These are phyloP conservation scores for Drosophila teissieri DNA, from an alignment of 1,140 invertebrate species.

Conservation along the genomic window DNA sequence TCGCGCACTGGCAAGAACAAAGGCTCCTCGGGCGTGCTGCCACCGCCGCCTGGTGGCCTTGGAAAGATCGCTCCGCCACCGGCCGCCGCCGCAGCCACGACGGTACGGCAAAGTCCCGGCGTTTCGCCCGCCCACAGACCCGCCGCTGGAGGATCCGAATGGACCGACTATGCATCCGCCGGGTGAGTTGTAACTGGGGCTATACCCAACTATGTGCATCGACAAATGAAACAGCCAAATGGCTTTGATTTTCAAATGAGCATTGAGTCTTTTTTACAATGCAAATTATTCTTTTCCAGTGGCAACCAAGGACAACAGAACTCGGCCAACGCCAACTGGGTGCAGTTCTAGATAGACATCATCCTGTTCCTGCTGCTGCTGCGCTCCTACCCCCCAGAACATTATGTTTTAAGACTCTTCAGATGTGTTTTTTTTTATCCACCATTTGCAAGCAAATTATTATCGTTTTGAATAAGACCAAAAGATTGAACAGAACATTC, in stretches of 20 bases:
- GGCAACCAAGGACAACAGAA: conserved; percentile 85
- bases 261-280: too few relatives aligned
- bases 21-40: conserved; percentile 72
- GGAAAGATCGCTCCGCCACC: conserved; percentile 93
- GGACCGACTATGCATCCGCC: conserved; percentile 93
- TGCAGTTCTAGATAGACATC: conserved; percentile 88
- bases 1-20: conserved; percentile 87
- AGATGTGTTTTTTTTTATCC: conserved; percentile 21
- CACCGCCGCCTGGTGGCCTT: conserved; percentile 84
- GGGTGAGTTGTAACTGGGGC: conserved; percentile 80
- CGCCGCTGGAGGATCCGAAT: conserved; percentile 86
- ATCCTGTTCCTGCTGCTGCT: conserved; percentile 40
- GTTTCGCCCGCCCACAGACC: conserved; percentile 89
- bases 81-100: conserved; percentile 89
- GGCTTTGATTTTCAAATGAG: too few relatives aligned
- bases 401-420: conserved; percentile 27
- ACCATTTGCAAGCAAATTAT: conserved; percentile 11
- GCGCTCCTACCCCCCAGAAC: conserved; percentile 20
- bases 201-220: too few relatives aligned
- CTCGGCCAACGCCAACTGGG: conserved; percentile 88
- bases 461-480: conserved; percentile 26
- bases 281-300: conserved; percentile 67
- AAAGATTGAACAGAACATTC: conserved; percentile 30
- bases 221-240: too few relatives aligned
- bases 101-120: conserved; percentile 86